phyloP scores from a whole-genome alignment of 2,888 invertebrate species.

The Perizoma flavofasciatum region DNA sequence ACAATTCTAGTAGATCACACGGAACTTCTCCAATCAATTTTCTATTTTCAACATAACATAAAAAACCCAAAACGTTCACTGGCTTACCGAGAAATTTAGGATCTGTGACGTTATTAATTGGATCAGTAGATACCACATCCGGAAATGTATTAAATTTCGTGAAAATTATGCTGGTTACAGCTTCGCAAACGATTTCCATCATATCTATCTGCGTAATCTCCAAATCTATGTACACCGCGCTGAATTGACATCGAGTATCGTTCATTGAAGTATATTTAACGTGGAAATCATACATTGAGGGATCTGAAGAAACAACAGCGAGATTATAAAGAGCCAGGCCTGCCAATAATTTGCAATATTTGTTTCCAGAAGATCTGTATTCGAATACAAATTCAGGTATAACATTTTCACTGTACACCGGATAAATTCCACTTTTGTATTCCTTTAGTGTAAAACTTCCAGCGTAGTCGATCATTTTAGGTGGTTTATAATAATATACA shows the following conservation, averaged over 20 bases:
- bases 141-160: neutral
- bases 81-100: neutral
- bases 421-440: slow-evolving; percentile 3
- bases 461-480: slow-evolving; percentile 1
- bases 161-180: slow-evolving; percentile 4
- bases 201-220: neutral
- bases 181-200: slow-evolving; percentile 7
- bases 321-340: slow-evolving; percentile 20
- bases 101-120: neutral
- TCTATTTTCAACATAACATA: slow-evolving; percentile 7
- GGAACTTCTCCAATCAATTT: neutral
- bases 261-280: neutral
- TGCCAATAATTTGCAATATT: slow-evolving; percentile 20
- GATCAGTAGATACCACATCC: neutral
- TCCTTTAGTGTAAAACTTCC: neutral
- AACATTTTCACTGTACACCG: slow-evolving; percentile 1
- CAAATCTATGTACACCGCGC: neutral
- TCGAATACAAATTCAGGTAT: slow-evolving; percentile 16
- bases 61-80: neutral
- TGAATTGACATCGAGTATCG: slow-evolving; percentile 4
- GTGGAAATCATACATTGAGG: neutral
- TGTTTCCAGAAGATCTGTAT: slow-evolving; percentile 16
- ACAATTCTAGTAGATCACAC: slow-evolving; percentile 12
- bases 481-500: slow-evolving; percentile 9
- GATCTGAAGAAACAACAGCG: neutral